phyloP scores from a whole-genome alignment of 2,888 invertebrate genomes.

The Formica aserva region DNA sequence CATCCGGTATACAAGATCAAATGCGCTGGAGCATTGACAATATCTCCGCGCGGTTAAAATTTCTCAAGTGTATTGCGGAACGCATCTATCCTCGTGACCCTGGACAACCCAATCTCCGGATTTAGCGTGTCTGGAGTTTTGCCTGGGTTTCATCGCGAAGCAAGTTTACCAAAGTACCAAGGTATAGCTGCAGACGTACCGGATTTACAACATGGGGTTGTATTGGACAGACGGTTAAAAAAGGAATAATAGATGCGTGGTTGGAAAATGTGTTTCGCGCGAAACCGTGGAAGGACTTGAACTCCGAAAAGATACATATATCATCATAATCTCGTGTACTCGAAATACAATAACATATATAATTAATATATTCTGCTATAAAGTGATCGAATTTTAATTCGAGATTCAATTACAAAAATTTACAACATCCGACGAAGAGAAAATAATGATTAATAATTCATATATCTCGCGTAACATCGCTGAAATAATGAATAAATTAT shows the following conservation, averaged over 20 bases:
- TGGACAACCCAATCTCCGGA: slow-evolving; percentile 56
- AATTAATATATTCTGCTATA: not conserved
- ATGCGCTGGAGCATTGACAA: slow-evolving; percentile 23
- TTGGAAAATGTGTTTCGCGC: not conserved
- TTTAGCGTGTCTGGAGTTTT: slow-evolving; percentile 53
- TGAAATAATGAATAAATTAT: slow-evolving; percentile 18
- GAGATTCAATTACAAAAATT: not conserved
- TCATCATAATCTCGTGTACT: not conserved
- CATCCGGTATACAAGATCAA: slow-evolving; percentile 22
- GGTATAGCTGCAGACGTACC: slow-evolving; percentile 27
- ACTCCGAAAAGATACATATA: not conserved
- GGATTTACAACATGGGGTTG: slow-evolving; percentile 35
- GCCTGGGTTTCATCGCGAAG: slow-evolving; percentile 48
- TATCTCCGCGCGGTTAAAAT: slow-evolving; percentile 37
- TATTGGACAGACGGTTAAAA: slow-evolving; percentile 15
- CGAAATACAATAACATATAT: not conserved
- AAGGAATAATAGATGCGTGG: not conserved
- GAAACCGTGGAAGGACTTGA: slow-evolving; percentile 12
- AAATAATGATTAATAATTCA: slow-evolving; percentile 3
- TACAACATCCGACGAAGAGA: not conserved
- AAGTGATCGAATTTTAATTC: not conserved
- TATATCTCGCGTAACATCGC: not conserved
- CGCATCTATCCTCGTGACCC: slow-evolving; percentile 45
- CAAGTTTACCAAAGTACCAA: slow-evolving; percentile 51
- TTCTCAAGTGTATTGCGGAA: slow-evolving; percentile 52